phyloP scores from a whole-genome alignment of 2,888 invertebrate genomes.

The Tachystola acroxantha region DNA sequence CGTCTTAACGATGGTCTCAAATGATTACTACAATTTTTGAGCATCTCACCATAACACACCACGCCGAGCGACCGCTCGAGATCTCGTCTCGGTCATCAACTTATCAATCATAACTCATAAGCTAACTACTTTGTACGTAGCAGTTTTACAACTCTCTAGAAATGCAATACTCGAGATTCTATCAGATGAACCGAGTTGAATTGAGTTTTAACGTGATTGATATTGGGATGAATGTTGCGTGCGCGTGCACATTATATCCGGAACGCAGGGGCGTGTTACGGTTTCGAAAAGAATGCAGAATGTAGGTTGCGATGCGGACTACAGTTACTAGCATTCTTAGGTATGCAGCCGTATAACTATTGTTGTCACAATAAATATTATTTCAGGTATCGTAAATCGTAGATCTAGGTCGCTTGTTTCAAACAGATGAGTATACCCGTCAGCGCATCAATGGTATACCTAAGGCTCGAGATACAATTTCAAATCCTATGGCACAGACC shows the following conservation, averaged over 20 bases:
- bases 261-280: constrained; percentile 75
- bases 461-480: too few relatives aligned
- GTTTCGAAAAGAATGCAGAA: constrained; percentile 77
- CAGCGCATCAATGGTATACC: too few relatives aligned
- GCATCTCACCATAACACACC: not conserved
- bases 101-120: constrained; percentile 46
- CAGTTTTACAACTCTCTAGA: constrained; percentile 65
- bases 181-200: constrained; percentile 41
- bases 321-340: constrained; percentile 67
- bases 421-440: constrained; percentile 1
- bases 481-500: too few relatives aligned
- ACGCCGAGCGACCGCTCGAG: not conserved
- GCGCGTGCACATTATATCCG: constrained; percentile 52
- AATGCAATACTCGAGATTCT: constrained; percentile 59
- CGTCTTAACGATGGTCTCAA: not conserved
- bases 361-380: constrained; percentile 44
- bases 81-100: constrained; percentile 30
- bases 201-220: constrained; percentile 55
- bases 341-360: constrained; percentile 60
- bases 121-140: constrained; percentile 35
- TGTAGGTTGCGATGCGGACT: constrained; percentile 73
- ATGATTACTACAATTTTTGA: constrained; percentile 4
- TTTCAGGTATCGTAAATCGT: constrained; percentile 36
- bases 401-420: constrained; percentile 20
- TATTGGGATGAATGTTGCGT: constrained; percentile 62